phyloP scores from a whole-genome alignment of 2,797 vertebrate genomes.

The Hydrophis major region DNA sequence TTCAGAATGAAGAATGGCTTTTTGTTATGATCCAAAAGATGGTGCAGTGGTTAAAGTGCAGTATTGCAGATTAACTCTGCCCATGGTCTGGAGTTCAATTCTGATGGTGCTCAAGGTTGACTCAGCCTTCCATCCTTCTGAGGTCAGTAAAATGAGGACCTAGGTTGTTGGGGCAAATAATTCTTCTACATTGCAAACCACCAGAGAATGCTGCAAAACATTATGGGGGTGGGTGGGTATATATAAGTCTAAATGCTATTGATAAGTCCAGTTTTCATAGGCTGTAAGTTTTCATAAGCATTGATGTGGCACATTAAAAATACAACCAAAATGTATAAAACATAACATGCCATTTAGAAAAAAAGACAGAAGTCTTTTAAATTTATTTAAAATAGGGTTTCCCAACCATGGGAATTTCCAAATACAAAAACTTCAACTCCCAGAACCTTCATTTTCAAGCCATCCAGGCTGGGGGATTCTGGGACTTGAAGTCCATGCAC shows the following conservation, averaged over 20 bases:
- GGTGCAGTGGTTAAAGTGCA: neutral
- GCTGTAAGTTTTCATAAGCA: neutral
- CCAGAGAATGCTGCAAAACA: too few species aligned
- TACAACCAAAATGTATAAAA: neutral
- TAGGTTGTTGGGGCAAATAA: too few species aligned
- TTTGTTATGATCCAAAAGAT: neutral
- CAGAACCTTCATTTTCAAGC: too few species aligned
- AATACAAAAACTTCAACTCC: too few species aligned
- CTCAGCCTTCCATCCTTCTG: neutral
- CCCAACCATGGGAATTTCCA: too few species aligned
- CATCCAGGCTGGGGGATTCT: too few species aligned
- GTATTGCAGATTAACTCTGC: neutral
- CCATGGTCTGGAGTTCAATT: neutral
- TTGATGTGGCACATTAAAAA: neutral
- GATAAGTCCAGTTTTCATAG: neutral
- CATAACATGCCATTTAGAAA: neutral
- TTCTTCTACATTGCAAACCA: too few species aligned
- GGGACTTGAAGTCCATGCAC: too few species aligned
- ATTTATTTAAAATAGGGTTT: too few species aligned
- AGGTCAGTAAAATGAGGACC: neutral
- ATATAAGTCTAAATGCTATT: too few species aligned
- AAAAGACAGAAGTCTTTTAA: too few species aligned
- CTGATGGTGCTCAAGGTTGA: neutral
- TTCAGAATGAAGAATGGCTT: neutral
- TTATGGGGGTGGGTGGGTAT: rapidly evolving